Percentiles rank a stretch among this genome's conserved stretches.
phyloP scores from a whole-genome alignment of 1,140 invertebrate species.

The Drosophila prosaltans region DNA sequence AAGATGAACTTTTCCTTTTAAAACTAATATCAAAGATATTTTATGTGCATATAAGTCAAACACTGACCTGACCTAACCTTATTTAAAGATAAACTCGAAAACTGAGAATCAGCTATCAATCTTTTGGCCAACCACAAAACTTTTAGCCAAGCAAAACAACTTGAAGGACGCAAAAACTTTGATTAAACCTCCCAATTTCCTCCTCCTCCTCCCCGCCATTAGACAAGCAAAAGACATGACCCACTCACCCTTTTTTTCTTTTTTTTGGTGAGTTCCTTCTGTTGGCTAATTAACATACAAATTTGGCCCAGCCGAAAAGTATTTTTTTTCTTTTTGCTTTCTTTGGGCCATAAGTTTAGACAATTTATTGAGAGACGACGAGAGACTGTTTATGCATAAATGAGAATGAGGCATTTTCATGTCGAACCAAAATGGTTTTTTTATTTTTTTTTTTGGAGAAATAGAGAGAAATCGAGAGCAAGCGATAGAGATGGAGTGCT shows the following conservation, averaged over 20 bases:
- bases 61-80: constrained; percentile 44
- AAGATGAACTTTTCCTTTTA: not conserved
- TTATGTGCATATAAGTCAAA: not conserved
- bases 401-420: constrained; percentile 31
- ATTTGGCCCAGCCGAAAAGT: constrained; percentile 27
- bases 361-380: constrained; percentile 46
- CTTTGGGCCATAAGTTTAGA: constrained; percentile 45
- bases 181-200: constrained; percentile 28
- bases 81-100: constrained; percentile 25
- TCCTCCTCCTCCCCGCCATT: not conserved
- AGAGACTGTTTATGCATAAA: constrained; percentile 35
- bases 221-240: not conserved
- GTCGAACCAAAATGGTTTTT: constrained; percentile 19
- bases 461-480: not conserved
- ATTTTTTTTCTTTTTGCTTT: not conserved
- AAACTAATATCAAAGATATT: not conserved
- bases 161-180: constrained; percentile 46
- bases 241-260: not conserved
- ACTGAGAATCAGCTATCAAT: constrained; percentile 37
- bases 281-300: constrained; percentile 57
- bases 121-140: constrained; percentile 23
- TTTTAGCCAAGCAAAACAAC: constrained; percentile 32
- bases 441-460: constrained; percentile 17
- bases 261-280: constrained; percentile 1
- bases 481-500: constrained; percentile 8